Evolutionary conservation across 2,113 vertebrate species (phyloP).

Genomic region (Nycticorax nycticorax): DNA sequence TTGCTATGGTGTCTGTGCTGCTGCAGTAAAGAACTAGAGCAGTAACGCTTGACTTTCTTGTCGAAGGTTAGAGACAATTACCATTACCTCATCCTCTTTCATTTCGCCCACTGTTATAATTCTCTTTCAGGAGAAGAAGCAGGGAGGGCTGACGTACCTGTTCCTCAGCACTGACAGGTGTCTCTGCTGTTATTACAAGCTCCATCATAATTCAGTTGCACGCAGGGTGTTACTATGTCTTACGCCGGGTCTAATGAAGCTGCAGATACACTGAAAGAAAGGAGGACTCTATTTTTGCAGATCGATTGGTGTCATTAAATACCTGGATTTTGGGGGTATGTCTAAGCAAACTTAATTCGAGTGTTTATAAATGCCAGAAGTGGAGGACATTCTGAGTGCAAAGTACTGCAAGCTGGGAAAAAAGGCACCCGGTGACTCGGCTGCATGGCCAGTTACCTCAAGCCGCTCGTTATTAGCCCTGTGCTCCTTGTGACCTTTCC

Average conservation of each 20-base stretch:
- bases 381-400: neutral
- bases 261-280: neutral
- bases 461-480: neutral
- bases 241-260: neutral
- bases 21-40: neutral
- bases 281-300: neutral
- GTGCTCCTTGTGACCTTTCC: neutral
- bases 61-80: neutral
- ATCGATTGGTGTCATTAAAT: neutral
- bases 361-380: neutral
- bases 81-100: neutral
- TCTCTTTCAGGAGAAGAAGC: neutral
- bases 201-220: slow-evolving; percentile 7
- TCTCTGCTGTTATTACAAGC: neutral
- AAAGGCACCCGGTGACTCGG: accelerated
- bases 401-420: neutral
- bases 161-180: slow-evolving; percentile 17
- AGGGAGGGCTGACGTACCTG: neutral
- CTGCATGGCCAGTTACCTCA: neutral
- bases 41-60: neutral
- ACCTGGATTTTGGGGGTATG: neutral
- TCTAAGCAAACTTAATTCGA: neutral
- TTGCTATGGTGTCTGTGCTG: neutral
- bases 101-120: neutral
- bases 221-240: neutral